Conservation (phyloP, 2,113 vertebrate species). For the Notiomystis cincta region DNA sequence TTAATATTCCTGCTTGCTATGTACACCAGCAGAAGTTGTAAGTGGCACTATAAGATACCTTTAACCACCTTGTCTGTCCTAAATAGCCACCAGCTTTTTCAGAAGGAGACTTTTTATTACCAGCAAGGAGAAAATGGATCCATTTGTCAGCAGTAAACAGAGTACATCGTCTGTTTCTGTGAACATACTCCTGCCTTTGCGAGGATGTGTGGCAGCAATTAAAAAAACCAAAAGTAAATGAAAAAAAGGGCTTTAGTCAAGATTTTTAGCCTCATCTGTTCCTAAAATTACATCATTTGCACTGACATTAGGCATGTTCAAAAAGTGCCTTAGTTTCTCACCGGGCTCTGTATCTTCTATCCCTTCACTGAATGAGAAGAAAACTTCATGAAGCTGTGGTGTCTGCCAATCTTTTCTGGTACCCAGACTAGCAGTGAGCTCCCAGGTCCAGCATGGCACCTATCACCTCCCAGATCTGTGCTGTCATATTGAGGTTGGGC, state of each 20-base stretch:
- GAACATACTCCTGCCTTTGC: fast-evolving
- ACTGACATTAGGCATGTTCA: not conserved
- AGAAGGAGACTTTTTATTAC: not conserved
- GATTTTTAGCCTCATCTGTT: not conserved
- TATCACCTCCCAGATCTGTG: not conserved
- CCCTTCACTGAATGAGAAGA: not conserved
- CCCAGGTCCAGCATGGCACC: not conserved
- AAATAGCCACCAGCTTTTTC: not conserved
- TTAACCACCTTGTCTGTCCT: not conserved
- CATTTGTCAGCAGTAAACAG: not conserved
- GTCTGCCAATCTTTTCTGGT: not conserved
- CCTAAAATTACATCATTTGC: not conserved
- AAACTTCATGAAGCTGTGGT: not conserved
- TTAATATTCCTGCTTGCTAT: not conserved
- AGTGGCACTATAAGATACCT: not conserved
- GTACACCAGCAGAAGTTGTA: not conserved
- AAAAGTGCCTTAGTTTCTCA: not conserved
- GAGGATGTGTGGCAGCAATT: not conserved
- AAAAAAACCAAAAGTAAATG: not conserved
- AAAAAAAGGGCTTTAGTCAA: not conserved
- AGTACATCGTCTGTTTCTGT: not conserved
- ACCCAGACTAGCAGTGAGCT: not conserved
- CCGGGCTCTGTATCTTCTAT: not conserved
- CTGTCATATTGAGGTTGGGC: not conserved
- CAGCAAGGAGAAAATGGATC: not conserved